Base-by-base conservation (phyloP, 2,888 invertebrate species). In the Pardosa pseudoannulata region DNA sequence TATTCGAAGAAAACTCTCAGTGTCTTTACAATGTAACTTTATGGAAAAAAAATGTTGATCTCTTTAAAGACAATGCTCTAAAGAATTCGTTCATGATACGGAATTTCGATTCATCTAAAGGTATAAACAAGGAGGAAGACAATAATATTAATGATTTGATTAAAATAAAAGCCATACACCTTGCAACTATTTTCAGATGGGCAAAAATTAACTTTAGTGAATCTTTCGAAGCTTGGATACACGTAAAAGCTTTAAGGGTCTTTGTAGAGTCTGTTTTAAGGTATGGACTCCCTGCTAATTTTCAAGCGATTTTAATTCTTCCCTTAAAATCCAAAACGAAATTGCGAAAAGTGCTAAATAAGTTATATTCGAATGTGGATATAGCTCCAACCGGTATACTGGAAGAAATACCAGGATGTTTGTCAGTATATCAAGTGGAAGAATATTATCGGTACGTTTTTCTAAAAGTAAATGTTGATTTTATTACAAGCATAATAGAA, bases 241-340 rank as follows among this genome's bases (percentile, higher is more conserved):
- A 99, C 92, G 98, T 99, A 0, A 99, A 99, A 93, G 99, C 99
- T 16, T 93, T 99, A 79, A 94, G 99, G 79, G 97, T 99, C 1
- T 99, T 99, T 93, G 99, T 99, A n/a, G 99, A 99, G 93, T 99
- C 99, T 39, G 99, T 99, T 73, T 94, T 99, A 76, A 96, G 98
- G 93, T 99, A 99, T 93, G 99, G 99, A 0, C 93, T 99, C 89
- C 99, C 99, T 13, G 99, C 99, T 87, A 99, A 99, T 94, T 99
- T 99, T 94, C 98, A 97, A 93, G 97, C 98, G n/a, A 97, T 97
- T 91, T 93, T 99, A 90, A 93, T 99, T 91, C 96, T 97, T 89
- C 99, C 99, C 16, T 93, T 96, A 90, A 97, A 97, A 92, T 94
- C 95, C 90, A 93, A 94, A 90, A 97, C 97, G 92, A 94, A 96